These are phyloP conservation scores for Vicugna pacos DNA, from an alignment of 2,113 vertebrate genomes.

Conservation along the genomic window DNA sequence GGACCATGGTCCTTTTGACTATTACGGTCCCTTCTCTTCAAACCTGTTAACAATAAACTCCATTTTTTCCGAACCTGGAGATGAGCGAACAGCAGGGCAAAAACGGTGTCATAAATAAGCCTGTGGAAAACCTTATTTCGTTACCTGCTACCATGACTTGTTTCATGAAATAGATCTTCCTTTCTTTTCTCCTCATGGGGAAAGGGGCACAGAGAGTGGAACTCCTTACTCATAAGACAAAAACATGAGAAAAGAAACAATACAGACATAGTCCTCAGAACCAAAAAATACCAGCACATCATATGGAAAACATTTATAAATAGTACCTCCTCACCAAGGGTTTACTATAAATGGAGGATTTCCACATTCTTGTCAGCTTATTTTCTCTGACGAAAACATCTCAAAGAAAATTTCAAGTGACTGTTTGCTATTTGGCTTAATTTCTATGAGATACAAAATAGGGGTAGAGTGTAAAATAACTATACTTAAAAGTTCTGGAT, in stretches of 20 bases:
- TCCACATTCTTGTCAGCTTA: neutral
- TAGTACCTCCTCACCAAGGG: neutral
- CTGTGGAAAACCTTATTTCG: neutral
- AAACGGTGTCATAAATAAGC: neutral
- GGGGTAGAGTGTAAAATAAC: neutral
- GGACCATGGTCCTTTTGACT: neutral
- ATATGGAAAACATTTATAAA: neutral
- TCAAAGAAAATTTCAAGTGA: neutral
- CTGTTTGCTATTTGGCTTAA: neutral
- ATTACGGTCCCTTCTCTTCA: neutral
- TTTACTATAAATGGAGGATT: neutral
- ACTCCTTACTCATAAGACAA: neutral
- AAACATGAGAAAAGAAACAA: neutral
- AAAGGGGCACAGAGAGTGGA: neutral
- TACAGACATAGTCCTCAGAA: neutral
- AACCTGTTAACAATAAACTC: neutral
- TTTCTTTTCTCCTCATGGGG: neutral
- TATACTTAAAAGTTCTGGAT: neutral
- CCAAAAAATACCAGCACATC: neutral
- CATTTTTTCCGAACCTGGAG: neutral
- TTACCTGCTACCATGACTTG: neutral
- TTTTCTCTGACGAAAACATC: neutral
- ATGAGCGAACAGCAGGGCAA: neutral
- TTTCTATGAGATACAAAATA: neutral
- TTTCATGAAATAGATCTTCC: neutral